phyloP scores from a whole-genome alignment of 2,888 invertebrate species.

The Incurvaria masculella region DNA sequence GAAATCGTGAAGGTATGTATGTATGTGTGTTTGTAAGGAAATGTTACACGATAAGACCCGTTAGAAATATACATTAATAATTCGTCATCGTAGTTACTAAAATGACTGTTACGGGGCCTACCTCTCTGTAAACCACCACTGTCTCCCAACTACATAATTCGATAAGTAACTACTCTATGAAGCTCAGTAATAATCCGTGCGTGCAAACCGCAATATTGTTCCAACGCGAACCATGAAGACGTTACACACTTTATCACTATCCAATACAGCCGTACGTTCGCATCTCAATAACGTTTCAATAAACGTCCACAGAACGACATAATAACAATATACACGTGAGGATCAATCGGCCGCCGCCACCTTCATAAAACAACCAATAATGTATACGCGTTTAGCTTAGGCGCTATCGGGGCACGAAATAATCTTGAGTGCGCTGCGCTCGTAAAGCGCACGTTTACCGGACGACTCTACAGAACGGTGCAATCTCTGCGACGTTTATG shows the following conservation, averaged over 20 bases:
- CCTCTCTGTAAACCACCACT: no score
- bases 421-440: conserved; percentile 32
- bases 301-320: conserved; percentile 52
- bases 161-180: no score
- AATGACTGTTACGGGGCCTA: no score
- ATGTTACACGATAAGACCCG: no score
- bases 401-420: conserved; percentile 14
- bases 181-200: no score
- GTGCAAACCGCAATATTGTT: neutral
- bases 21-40: no score
- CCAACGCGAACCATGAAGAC: conserved; percentile 35
- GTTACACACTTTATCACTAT: conserved; percentile 54
- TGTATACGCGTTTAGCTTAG: neutral
- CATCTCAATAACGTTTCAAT: conserved; percentile 55
- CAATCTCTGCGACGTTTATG: conserved; percentile 53
- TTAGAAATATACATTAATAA: no score
- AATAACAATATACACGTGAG: conserved; percentile 52
- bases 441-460: conserved; percentile 30
- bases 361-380: conserved; percentile 48
- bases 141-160: no score
- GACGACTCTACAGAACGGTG: conserved; percentile 50
- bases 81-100: no score
- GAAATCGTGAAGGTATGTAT: no score
- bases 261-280: conserved; percentile 51
- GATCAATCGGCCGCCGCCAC: conserved; percentile 25